Percentiles rank a stretch among this genome's conserved stretches.
These are phyloP conservation scores for Megalopta genalis DNA, from an alignment of 1,140 invertebrate species.

Conservation along the genomic window DNA sequence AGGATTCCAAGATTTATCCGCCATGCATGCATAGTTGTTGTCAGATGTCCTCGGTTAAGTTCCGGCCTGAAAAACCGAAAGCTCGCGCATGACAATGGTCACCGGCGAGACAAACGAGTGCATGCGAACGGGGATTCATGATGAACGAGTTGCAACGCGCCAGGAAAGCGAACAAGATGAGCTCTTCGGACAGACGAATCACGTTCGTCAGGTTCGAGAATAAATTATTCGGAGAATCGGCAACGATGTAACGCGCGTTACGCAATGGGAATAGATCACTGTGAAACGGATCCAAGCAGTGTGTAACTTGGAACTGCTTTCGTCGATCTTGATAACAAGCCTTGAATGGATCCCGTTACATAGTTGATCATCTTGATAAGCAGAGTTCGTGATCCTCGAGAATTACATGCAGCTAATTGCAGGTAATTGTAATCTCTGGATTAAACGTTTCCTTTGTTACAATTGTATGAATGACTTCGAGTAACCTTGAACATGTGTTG, in stretches of 20 bases:
- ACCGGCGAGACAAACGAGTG: background rate
- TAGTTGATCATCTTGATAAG: too few relatives aligned
- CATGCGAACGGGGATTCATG: background rate
- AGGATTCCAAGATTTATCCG: background rate
- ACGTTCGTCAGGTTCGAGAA: background rate
- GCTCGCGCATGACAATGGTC: background rate
- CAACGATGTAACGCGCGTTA: background rate
- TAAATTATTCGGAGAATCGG: background rate
- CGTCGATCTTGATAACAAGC: too few relatives aligned
- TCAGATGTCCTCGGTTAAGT: background rate
- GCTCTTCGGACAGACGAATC: background rate
- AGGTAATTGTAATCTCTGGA: too few relatives aligned
- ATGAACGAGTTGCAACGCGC: background rate
- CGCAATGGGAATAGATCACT: background rate
- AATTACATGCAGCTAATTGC: too few relatives aligned
- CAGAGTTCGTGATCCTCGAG: too few relatives aligned
- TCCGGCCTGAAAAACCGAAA: background rate
- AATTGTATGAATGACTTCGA: too few relatives aligned
- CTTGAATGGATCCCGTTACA: too few relatives aligned
- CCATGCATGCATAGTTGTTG: background rate
- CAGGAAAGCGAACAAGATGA: slow-evolving; percentile 12
- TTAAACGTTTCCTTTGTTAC: too few relatives aligned
- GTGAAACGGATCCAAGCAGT: too few relatives aligned
- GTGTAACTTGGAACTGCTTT: too few relatives aligned
- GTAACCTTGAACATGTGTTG: too few relatives aligned